Percentiles rank a stretch among this genome's conserved stretches.
Evolutionary conservation across 1,140 invertebrate species (phyloP).

Genomic region (Coenobita brevimanus): DNA sequence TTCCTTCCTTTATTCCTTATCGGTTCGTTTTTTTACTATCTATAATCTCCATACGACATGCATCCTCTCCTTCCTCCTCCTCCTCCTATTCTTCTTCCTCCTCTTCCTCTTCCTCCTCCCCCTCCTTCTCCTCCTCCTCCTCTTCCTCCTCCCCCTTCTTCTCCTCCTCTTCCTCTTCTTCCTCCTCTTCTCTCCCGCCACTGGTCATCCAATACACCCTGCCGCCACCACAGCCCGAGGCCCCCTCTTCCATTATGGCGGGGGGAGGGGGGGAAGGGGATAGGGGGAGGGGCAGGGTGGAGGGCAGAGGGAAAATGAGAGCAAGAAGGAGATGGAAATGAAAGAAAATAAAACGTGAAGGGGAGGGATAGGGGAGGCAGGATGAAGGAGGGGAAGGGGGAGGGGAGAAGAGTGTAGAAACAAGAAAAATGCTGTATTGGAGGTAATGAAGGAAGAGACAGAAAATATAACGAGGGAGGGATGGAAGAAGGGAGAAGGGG

Average conservation of each 20-base stretch:
- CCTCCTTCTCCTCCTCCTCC: background rate
- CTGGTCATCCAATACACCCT: conserved; percentile 48
- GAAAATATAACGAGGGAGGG: too few relatives aligned
- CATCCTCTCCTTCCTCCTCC: background rate
- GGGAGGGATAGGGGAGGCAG: too few relatives aligned
- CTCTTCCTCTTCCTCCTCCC: background rate
- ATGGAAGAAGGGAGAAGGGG: too few relatives aligned
- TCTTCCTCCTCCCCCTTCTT: background rate
- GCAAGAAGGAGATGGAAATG: background rate
- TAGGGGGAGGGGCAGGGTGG: background rate
- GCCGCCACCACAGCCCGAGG: conserved; percentile 28
- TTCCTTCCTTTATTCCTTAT: background rate
- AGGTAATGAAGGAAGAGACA: too few relatives aligned
- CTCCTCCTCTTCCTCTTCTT: background rate
- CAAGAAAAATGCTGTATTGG: too few relatives aligned
- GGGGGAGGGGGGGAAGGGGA: conserved; percentile 28
- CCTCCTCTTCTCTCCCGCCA: background rate
- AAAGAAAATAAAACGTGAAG: background rate
- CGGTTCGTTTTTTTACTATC: too few relatives aligned
- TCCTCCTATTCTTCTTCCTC: background rate
- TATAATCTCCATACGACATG: background rate
- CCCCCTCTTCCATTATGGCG: conserved; percentile 43
- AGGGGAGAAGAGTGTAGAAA: too few relatives aligned
- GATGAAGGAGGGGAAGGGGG: too few relatives aligned
- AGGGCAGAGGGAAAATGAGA: conserved; percentile 1